Conservation (phyloP, 1,140 invertebrate genomes). For the Drosophila bocki region DNA sequence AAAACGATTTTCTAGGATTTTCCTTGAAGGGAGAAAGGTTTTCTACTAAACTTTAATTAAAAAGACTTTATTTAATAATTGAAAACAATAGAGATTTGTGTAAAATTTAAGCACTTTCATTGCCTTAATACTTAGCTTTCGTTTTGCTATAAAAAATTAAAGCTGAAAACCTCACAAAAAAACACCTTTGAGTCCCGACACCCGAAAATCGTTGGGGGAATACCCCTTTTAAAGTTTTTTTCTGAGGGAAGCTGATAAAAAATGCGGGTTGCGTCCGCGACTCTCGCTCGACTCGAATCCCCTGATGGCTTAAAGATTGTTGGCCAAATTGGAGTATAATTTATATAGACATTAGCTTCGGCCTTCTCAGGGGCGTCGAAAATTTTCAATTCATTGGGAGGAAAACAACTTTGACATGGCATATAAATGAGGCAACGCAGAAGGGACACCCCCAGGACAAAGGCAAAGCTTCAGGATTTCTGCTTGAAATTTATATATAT, state of each 20-base stretch:
- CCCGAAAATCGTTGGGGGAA: slow-evolving; percentile 2
- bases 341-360: slow-evolving; percentile 48
- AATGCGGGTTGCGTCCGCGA: slow-evolving; percentile 39
- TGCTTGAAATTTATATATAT: slow-evolving; percentile 7
- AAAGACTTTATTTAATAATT: not conserved
- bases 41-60: not conserved
- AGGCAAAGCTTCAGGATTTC: slow-evolving; percentile 5
- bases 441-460: slow-evolving; percentile 15
- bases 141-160: not conserved
- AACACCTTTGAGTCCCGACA: slow-evolving; percentile 12
- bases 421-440: slow-evolving; percentile 39
- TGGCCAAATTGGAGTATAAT: slow-evolving; percentile 39
- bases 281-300: slow-evolving; percentile 8
- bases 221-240: slow-evolving; percentile 9
- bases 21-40: not conserved
- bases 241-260: slow-evolving; percentile 25
- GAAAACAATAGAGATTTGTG: not conserved
- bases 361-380: slow-evolving; percentile 3
- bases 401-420: slow-evolving; percentile 36
- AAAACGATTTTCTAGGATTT: slow-evolving; percentile 8
- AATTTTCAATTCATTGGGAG: slow-evolving; percentile 44
- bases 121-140: not conserved
- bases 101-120: not conserved
- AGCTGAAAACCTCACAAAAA: not conserved
- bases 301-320: slow-evolving; percentile 54